Conservation (phyloP, 2,797 vertebrate genomes). For the Leontocebus nigricollis region DNA sequence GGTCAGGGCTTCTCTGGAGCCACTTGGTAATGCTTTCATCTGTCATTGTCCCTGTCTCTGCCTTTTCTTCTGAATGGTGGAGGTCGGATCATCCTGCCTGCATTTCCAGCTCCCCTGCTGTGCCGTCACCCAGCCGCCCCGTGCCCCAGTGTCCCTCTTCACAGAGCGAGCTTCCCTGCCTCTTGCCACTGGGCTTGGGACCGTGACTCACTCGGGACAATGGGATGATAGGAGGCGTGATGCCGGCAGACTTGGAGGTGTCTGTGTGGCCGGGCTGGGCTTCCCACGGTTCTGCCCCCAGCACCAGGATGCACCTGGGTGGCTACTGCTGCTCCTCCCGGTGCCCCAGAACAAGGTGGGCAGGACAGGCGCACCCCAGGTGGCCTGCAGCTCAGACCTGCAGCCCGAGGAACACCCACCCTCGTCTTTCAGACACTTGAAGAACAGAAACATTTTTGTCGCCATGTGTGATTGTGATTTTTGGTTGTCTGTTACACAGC, state of each 20-base stretch:
- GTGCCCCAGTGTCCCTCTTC: too few species aligned
- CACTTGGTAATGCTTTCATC: accelerated
- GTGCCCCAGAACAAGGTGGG: neutral
- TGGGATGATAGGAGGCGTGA: neutral
- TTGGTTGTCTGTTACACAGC: neutral
- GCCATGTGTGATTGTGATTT: neutral
- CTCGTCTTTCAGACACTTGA: neutral
- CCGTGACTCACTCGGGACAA: neutral
- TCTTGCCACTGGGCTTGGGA: neutral
- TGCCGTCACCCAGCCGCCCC: neutral
- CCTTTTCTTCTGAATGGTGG: too few species aligned
- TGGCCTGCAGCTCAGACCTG: neutral
- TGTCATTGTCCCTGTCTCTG: too few species aligned
- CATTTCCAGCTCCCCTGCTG: neutral
- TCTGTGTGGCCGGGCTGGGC: neutral
- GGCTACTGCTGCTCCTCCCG: neutral
- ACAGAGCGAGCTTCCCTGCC: neutral
- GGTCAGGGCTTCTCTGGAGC: too few species aligned
- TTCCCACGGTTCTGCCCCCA: neutral
- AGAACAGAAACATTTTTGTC: neutral
- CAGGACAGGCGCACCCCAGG: neutral
- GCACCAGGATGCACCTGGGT: neutral
- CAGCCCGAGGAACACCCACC: neutral
- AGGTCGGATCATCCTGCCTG: too few species aligned
- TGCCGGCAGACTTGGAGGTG: neutral